A percentile compares a stretch with the other conserved stretches of the same genome.
phyloP scores from a whole-genome alignment of 64 coral and sea anemone species.

The Montipora capricornis region DNA sequence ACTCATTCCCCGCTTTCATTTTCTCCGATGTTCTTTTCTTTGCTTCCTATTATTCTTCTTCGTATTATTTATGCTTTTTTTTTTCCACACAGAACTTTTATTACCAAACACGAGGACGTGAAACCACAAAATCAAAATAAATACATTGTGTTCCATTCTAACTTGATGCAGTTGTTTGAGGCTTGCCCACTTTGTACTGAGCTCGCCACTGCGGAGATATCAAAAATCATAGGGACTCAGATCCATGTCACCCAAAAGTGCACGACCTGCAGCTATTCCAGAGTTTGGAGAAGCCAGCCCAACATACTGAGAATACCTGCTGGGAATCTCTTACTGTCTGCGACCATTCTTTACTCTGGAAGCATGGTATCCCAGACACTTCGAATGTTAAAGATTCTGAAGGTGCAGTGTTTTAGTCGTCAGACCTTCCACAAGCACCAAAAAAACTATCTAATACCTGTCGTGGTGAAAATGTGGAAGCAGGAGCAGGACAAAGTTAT shows the following conservation, averaged over 20 bases:
- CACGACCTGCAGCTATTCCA: background rate
- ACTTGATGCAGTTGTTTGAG: background rate
- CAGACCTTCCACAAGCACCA: conserved; percentile 13
- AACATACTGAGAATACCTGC: conserved; percentile 2
- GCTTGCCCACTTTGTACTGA: conserved; percentile 12
- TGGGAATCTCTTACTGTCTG: too few relatives aligned
- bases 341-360: background rate
- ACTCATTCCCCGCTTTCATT: too few relatives aligned
- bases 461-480: background rate
- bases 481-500: background rate
- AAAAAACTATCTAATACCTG: background rate
- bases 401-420: conserved; percentile 1
- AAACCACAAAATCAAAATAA: too few relatives aligned
- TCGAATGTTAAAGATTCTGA: conserved; percentile 1
- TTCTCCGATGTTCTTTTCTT: too few relatives aligned
- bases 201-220: background rate
- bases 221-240: background rate
- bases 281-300: conserved; percentile 12
- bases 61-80: too few relatives aligned
- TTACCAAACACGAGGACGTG: too few relatives aligned
- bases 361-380: conserved; percentile 22
- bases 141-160: too few relatives aligned
- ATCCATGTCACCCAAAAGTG: conserved; percentile 35
- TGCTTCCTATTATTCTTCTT: too few relatives aligned
- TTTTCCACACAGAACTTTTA: too few relatives aligned